Percentiles rank a stretch among this genome's conserved stretches.
These are phyloP conservation scores for Patagioenas fasciata DNA, from an alignment of 2,113 vertebrate species.

Conservation along the genomic window DNA sequence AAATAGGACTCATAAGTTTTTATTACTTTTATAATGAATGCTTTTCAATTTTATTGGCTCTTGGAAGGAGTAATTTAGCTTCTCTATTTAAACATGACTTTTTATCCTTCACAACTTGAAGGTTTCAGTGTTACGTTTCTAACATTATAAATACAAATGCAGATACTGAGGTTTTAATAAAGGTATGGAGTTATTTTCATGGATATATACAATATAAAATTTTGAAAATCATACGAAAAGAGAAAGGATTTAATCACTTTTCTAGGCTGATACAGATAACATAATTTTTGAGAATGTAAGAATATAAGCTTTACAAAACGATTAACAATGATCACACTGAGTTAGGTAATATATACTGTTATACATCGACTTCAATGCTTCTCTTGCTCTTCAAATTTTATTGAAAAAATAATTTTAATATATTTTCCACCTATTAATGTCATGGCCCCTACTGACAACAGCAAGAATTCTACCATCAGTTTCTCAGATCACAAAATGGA, in stretches of 20 bases:
- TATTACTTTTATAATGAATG: constrained; percentile 79
- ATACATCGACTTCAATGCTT: background rate
- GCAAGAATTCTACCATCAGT: background rate
- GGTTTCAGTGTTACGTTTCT: constrained; percentile 66
- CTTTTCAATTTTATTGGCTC: constrained; percentile 75
- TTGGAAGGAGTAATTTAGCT: constrained; percentile 73
- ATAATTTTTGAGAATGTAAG: constrained; percentile 14
- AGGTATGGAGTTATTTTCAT: constrained; percentile 40
- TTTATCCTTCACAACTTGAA: constrained; percentile 73
- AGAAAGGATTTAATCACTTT: constrained; percentile 25
- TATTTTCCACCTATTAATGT: background rate
- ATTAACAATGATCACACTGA: constrained; percentile 17
- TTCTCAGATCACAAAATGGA: background rate
- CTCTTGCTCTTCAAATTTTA: background rate
- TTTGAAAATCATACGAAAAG: constrained; percentile 34
- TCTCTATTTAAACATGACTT: constrained; percentile 75
- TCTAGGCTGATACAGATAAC: background rate
- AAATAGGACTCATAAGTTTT: constrained; percentile 76
- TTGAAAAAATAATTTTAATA: background rate
- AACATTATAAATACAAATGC: constrained; percentile 68
- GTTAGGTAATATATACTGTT: constrained; percentile 6
- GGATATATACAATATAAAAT: background rate
- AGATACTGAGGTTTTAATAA: constrained; percentile 69
- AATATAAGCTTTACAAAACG: constrained; percentile 20
- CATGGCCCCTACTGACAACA: background rate